These are phyloP conservation scores for Amblyopsis hoosieri DNA, from an alignment of 2,797 vertebrate genomes.

Conservation along the genomic window DNA sequence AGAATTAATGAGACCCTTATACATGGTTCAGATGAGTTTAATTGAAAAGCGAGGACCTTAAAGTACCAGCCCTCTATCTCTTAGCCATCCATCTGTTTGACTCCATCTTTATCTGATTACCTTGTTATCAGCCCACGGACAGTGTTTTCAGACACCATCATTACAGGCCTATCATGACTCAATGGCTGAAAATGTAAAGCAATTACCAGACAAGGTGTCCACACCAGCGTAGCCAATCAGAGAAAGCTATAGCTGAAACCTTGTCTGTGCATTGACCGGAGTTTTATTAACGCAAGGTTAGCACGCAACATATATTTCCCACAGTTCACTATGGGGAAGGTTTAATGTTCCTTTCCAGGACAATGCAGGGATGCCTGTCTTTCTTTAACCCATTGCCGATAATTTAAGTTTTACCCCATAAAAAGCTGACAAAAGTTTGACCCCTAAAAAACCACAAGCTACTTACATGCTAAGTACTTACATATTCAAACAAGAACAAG, in stretches of 20 bases:
- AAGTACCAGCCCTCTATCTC: conserved; percentile 41
- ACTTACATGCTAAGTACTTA: too few relatives aligned
- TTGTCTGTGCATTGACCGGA: conserved; percentile 9
- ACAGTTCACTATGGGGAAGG: background rate
- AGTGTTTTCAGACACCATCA: conserved; percentile 22
- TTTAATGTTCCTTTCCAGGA: conserved; percentile 12
- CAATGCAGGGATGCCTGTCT: conserved; percentile 35
- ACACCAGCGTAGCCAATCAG: conserved; percentile 21
- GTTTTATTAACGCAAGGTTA: conserved; percentile 10
- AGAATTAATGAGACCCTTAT: conserved; percentile 55
- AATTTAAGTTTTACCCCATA: conserved; percentile 54
- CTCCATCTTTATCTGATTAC: conserved; percentile 50
- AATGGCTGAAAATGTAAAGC: conserved; percentile 41
- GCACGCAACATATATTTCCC: conserved; percentile 28
- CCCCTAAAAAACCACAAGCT: conserved; percentile 21
- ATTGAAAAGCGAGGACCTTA: conserved; percentile 55
- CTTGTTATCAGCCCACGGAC: conserved; percentile 41
- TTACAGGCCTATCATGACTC: conserved; percentile 35
- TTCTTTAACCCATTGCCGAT: conserved; percentile 61
- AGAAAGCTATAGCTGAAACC: conserved; percentile 19
- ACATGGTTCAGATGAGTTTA: conserved; percentile 52
- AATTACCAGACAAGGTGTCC: conserved; percentile 38
- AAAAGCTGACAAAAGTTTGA: conserved; percentile 61
- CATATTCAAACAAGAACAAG: conserved; percentile 1
- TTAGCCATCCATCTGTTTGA: conserved; percentile 47